These are phyloP conservation scores for Mesorhabditis spiculigera DNA, from an alignment of 2,888 invertebrate genomes.

Conservation along the genomic window DNA sequence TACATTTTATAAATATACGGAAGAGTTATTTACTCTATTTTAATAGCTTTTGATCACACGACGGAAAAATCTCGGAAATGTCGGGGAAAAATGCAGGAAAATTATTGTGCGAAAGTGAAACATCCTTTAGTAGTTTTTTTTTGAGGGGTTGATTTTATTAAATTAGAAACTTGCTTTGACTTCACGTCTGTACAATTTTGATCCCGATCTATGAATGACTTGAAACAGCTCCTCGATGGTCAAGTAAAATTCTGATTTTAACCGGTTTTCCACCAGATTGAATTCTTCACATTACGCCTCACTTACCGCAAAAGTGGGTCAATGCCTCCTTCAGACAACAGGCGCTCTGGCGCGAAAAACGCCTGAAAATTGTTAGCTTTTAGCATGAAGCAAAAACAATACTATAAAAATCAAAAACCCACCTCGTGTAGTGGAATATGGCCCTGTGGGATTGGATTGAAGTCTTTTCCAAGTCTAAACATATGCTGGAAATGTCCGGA, in stretches of 20 bases:
- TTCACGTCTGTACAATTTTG: no score
- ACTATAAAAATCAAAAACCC: no score
- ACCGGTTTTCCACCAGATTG: neutral
- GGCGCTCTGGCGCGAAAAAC: constrained; percentile 76
- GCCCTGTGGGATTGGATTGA: constrained; percentile 74
- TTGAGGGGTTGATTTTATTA: no score
- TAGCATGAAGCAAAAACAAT: neutral
- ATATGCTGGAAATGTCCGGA: neutral
- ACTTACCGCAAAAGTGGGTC: constrained; percentile 79
- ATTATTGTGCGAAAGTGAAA: no score
- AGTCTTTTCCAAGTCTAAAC: constrained; percentile 46
- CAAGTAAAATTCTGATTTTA: neutral
- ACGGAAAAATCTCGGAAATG: no score
- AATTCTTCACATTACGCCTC: no score
- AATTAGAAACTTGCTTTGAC: no score
- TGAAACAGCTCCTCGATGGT: neutral
- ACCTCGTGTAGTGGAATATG: constrained; percentile 76
- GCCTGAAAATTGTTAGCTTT: neutral
- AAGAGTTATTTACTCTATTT: neutral
- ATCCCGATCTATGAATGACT: no score
- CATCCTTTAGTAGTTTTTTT: no score
- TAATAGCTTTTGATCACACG: constrained; percentile 63
- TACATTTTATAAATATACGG: neutral
- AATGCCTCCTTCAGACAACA: constrained; percentile 93
- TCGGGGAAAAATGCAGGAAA: no score